Percentiles rank a stretch among this genome's conserved stretches.
phyloP scores from a whole-genome alignment of 2,113 vertebrate species.

The Muntiacus muntjak region DNA sequence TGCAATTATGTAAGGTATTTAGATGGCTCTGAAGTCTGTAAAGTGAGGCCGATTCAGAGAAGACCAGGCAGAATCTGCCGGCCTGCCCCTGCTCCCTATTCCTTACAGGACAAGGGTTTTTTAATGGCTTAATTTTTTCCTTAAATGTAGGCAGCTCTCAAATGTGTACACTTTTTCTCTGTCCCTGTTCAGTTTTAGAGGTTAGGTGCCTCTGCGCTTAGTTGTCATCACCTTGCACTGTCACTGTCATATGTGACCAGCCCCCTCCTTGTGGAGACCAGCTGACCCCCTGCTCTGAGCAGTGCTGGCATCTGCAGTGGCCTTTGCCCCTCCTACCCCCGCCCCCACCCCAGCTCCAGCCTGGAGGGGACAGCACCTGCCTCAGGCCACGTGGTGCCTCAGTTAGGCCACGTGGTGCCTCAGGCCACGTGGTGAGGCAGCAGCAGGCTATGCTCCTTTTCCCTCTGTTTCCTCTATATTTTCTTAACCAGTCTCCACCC shows the following conservation, averaged over 20 bases:
- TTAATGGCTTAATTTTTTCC: fast-evolving
- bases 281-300: neutral
- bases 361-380: neutral
- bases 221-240: fast-evolving
- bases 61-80: neutral
- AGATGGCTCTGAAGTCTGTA: fast-evolving
- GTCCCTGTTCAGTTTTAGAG: too few relatives aligned
- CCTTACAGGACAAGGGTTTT: neutral
- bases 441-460: fast-evolving
- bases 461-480: neutral
- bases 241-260: fast-evolving
- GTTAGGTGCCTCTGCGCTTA: neutral
- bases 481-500: fast-evolving
- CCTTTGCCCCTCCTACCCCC: fast-evolving
- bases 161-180: fast-evolving
- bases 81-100: neutral
- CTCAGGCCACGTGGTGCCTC: neutral
- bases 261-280: neutral
- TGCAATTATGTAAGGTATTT: neutral
- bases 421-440: neutral
- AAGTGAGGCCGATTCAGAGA: neutral
- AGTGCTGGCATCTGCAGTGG: fast-evolving
- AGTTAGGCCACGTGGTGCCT: too few relatives aligned
- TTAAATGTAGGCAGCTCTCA: neutral
- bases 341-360: fast-evolving